Conservation (phyloP, 2,113 vertebrate species). For the Excalfactoria chinensis region DNA sequence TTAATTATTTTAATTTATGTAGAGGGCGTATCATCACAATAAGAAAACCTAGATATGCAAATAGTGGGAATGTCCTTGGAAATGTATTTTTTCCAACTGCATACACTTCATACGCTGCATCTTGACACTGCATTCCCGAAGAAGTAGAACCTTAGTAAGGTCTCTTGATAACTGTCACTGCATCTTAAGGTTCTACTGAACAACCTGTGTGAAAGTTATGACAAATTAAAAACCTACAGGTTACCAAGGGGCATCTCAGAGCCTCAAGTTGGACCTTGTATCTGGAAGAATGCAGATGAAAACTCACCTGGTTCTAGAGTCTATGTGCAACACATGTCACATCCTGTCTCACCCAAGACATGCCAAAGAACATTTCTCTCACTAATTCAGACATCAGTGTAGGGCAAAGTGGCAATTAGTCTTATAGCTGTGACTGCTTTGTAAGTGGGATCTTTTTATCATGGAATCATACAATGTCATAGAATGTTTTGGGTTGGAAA, state of each 20-base stretch:
- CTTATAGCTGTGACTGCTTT: neutral
- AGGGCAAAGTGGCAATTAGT: neutral
- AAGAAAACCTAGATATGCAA: neutral
- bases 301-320: neutral
- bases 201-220: neutral
- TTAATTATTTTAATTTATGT: neutral
- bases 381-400: fast-evolving
- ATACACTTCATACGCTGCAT: neutral
- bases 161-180: neutral
- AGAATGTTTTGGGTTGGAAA: too few relatives aligned
- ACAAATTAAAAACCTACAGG: neutral
- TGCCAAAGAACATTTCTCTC: neutral
- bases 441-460: neutral
- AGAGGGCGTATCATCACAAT: neutral
- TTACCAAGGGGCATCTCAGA: neutral
- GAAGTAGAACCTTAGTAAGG: neutral
- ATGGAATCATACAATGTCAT: too few relatives aligned
- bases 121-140: neutral
- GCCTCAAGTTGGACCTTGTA: neutral
- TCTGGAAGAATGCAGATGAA: neutral
- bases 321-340: neutral
- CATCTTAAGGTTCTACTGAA: neutral
- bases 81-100: neutral
- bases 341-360: neutral
- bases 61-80: neutral